Base-by-base conservation (phyloP, 2,888 invertebrate genomes). In the Eupithecia inturbata region DNA sequence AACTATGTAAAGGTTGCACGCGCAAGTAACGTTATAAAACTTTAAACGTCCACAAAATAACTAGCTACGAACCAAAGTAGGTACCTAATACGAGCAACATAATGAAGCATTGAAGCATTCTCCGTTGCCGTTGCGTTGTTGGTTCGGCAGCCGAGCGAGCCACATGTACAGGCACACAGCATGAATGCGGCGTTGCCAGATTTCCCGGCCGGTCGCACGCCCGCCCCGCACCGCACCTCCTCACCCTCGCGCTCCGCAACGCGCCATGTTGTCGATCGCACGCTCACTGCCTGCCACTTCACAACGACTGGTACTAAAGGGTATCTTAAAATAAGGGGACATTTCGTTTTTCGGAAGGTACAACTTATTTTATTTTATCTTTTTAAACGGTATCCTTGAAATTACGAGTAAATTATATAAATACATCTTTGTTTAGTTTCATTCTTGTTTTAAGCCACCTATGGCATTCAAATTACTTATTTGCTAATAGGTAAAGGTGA, bases 171-270 rank as follows among this genome's bases (percentile, higher is more conserved):
- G 79, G 79, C 77, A 79, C 80, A 83, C 84, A 85, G 84, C 82
- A 83, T 78, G 85, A 79, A 78, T 87, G 88, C 84, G 81, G 73
- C 88, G 88, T 88, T 88, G 88, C 88, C 88, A 82, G 84, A 83
- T 85, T 85, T 85, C 86, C 80, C 82, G 80, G 79, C 80, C 83
- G 82, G 82, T 83, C 81, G 78, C 80, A 74, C 78, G 45, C 72
- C 66, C 72, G 60, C 75, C 70, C 77, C 76, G 68, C 76, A 28
- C 77, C 79, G 70, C 79, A 66, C 78, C 70, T 28, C 68, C 62
- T 63, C 71, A 22, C 73, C 70, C 75, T 73, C 71, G 75, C 75
- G 74, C 72, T 71, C 77, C 72, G 75, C 78, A 72, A 69, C 79
- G 78, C 80, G 80, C 80, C 80, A 80, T 80, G 80, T 80, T 80